Conservation (phyloP, 37 sponge, comb jelly and placozoan species). For the Oscarella lobularis region DNA sequence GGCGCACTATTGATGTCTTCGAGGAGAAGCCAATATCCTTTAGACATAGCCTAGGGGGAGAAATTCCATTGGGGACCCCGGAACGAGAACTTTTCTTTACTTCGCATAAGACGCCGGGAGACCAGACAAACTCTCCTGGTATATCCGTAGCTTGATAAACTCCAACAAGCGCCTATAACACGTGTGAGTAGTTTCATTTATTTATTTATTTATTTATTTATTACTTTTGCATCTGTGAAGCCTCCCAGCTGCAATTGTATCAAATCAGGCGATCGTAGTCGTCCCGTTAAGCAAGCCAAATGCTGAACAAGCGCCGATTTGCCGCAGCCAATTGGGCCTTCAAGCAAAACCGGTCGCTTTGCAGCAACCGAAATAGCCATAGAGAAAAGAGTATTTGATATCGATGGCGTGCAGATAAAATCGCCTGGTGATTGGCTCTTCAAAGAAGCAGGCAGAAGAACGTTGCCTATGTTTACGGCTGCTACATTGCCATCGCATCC, state of each 20-base stretch:
- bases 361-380: constrained; percentile 14
- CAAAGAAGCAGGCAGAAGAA: neutral
- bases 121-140: constrained; percentile 87
- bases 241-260: constrained; percentile 19
- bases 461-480: too few relatives aligned
- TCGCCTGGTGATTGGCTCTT: neutral
- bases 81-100: too few relatives aligned
- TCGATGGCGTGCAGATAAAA: constrained; percentile 6
- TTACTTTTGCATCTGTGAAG: constrained; percentile 27
- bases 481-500: too few relatives aligned
- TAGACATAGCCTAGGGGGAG: constrained; percentile 50
- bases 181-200: too few relatives aligned
- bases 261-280: neutral
- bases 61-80: too few relatives aligned
- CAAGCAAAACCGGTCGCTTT: constrained; percentile 7
- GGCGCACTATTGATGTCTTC: constrained; percentile 41
- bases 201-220: neutral
- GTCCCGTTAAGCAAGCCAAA: constrained; percentile 13
- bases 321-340: constrained; percentile 19
- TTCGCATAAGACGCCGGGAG: constrained; percentile 62
- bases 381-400: neutral
- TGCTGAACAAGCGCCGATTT: constrained; percentile 13
- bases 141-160: constrained; percentile 43
- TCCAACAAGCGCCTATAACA: constrained; percentile 42
- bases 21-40: constrained; percentile 62